Base-by-base conservation (phyloP, 2,888 invertebrate species). In the Pachycephus smyrnensis region DNA sequence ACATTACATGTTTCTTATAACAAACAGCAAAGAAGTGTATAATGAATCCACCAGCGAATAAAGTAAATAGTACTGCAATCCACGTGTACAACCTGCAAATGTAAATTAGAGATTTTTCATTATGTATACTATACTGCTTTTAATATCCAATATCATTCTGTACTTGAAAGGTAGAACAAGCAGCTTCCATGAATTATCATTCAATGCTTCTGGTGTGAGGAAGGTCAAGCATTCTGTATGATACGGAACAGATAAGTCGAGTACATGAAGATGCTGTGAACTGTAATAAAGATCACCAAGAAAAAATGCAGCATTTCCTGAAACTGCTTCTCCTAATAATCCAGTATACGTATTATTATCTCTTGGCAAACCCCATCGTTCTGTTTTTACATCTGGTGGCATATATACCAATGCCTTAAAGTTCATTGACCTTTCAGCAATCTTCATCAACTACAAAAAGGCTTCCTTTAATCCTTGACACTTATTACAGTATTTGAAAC, bases 141-240 rank as follows among this genome's bases (percentile, higher is more conserved):
- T 31, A 76, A 36, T 77, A 36, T 31, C 15, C 35, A 77, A 37
- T 74, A 69, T 75, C 32, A 68, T 76, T 76, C 69, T 76, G 35
- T 92, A 95, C 96, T 94, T 95, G 87, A 97, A 97, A 1, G 97
- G 97, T 83, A 96, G 92, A 86, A 97, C 95, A 11, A 97, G 92
- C 0, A 97, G 96, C 90, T 95, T 95, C 97, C 97, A 97, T 1
- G 97, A 96, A 86, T 96, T 96, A 88, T 97, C 96, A 1, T 94
- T 94, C 31, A 95, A 92, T 0, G 96, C 94, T 91, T 97, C 97
- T 0, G 97, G 97, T 0, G 97, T 97, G 31, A 97, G 90, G 87
- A 97, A 97, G 0, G 97, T 97, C 86, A 97, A 93, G 87, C 97
- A 97, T 88, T 97, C 96, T 0, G 95, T 94, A n/a, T 95, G 95